Evolutionary conservation across 2,113 vertebrate species (phyloP).

Genomic region (Aviceda subcristata): DNA sequence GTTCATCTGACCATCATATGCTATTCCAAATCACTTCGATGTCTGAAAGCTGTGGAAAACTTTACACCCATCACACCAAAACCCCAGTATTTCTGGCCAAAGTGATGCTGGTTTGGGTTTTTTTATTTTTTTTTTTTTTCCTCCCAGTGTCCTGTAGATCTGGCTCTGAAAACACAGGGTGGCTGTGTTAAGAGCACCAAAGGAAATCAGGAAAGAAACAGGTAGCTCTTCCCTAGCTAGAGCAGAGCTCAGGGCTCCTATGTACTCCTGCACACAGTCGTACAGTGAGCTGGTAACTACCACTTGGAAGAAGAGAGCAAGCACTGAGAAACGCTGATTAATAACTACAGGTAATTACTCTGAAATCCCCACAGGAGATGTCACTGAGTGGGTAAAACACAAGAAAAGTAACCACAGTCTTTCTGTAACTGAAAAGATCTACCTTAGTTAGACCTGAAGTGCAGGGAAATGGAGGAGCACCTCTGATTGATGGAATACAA

Average conservation of each 20-base stretch:
- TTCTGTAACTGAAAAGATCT: not conserved
- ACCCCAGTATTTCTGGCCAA: not conserved
- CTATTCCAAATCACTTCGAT: not conserved
- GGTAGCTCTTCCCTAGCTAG: not conserved
- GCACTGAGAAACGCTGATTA: not conserved
- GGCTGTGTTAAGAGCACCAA: fast-evolving
- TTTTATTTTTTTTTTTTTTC: no score
- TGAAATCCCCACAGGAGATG: not conserved
- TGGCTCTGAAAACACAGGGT: not conserved
- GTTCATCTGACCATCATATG: not conserved
- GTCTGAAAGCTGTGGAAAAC: not conserved
- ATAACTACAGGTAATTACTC: not conserved
- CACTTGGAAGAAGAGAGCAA: not conserved
- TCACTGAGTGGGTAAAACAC: not conserved
- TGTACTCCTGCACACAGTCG: not conserved
- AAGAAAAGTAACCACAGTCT: not conserved
- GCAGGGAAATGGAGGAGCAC: not conserved
- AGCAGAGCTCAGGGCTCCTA: not conserved
- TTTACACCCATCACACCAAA: not conserved
- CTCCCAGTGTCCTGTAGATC: not conserved
- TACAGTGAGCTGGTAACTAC: not conserved
- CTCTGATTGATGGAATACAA: no score
- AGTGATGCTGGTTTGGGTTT: fast-evolving
- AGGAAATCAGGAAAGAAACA: not conserved
- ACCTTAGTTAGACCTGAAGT: not conserved